Conservation (phyloP, 2,113 vertebrate species). For the Trematomus loennbergii region DNA sequence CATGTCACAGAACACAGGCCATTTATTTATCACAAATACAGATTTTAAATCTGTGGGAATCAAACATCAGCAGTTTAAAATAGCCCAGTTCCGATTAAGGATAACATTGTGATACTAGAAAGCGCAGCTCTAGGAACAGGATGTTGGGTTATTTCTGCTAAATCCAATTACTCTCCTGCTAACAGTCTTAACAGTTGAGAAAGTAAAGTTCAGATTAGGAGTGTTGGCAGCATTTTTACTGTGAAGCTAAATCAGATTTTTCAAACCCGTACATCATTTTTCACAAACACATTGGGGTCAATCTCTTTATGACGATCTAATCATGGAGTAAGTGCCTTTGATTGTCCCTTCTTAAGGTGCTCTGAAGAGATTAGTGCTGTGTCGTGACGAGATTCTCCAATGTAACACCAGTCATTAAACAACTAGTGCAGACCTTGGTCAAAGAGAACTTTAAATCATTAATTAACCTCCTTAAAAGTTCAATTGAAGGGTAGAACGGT, state of each 20-base stretch:
- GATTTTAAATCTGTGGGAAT: background rate
- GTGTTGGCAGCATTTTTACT: constrained; percentile 56
- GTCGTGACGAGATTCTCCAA: constrained; percentile 12
- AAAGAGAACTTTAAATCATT: background rate
- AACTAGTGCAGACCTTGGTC: constrained; percentile 7
- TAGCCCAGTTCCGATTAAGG: constrained; percentile 12
- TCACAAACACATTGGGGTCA: constrained; percentile 34
- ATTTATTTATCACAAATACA: too few relatives aligned
- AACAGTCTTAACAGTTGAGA: constrained; percentile 66
- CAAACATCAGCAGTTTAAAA: background rate
- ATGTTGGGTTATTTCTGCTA: constrained; percentile 76
- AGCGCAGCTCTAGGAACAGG: constrained; percentile 45
- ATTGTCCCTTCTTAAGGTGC: constrained; percentile 32
- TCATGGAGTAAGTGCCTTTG: constrained; percentile 27
- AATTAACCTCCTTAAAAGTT: background rate
- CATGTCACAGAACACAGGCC: background rate
- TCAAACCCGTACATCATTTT: constrained; percentile 40
- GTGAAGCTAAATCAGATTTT: constrained; percentile 43
- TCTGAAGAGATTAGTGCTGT: constrained; percentile 38
- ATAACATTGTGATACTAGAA: constrained; percentile 28
- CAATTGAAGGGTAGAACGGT: background rate
- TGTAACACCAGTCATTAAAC: constrained; percentile 23
- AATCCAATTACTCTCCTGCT: constrained; percentile 81
- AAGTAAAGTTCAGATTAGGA: constrained; percentile 77
- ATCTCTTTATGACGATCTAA: constrained; percentile 30